Evolutionary conservation across 2,888 invertebrate genomes (phyloP), one percentile per base, ranked within the genome.

Genomic region (Melinaea marsaeus): DNA sequence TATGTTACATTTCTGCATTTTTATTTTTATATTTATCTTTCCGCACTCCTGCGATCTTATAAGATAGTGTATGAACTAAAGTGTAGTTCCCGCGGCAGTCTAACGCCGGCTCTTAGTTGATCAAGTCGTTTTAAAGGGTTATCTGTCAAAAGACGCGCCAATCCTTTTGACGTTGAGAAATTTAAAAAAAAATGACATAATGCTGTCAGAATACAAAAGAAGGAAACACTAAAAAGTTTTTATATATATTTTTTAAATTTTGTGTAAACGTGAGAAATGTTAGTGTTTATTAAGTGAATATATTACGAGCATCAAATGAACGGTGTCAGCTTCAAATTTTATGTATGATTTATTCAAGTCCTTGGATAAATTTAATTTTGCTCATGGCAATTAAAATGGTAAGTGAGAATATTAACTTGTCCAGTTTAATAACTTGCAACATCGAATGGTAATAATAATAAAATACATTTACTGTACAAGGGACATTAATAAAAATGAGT

Each of bases 301-400:
- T 4, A 48, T 34, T 13, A 45, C 2, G 78, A 74, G 79, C 82
- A 80, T 85, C 85, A 83, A 86, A 87, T 82, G 87, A 84, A 85
- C 84, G 82, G 88, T 83, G 86, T 73, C 80, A 79, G 80, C 77
- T 81, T 83, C 77, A 86, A 85, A 76, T 85, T 90, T 85, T 88
- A 90, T 90, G 90, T 89, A 90, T 90, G 90, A 90, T 89, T 90
- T 90, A 90, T 90, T 88, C 85, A 90, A 89, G 79, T 85, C 82
- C 81, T 85, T 85, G 90, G 90, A 88, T 79, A 84, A 84, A 84
- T 79, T 80, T 88, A 84, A 79, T 86, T 88, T 88, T 90, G 88
- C 88, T 89, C 69, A 83, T 88, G 82, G 90, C 90, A 88, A 86
- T 88, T 85, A 88, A 87, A 78, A 85, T 85, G 90, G 90, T 90